Base-by-base conservation (phyloP, 2,888 invertebrate species). In the Listrodromus nycthemerus region DNA sequence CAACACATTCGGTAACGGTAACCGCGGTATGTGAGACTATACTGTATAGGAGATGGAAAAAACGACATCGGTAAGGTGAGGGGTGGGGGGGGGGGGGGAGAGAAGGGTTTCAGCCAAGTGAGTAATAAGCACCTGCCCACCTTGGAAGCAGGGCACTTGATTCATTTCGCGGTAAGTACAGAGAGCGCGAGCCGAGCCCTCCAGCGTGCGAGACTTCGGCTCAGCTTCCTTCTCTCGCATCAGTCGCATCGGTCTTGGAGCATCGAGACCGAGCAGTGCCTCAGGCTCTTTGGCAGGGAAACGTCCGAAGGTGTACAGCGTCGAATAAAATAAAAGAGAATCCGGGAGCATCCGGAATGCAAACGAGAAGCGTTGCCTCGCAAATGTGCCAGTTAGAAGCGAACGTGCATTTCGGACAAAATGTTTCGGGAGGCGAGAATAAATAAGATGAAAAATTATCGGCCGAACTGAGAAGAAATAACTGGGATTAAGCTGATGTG, bases 111-210 rank as follows among this genome's bases (percentile, higher is more conserved):
- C 73, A 66, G 10, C 77, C 89, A 88, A 90, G 92, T 89, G 88
- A 91, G 91, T 93, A 93, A 93, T 93, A 93, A 93, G 92, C 92
- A 93, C 93, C 93, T 93, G 93, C 92, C 93, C 89, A 89, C 88
- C 90, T 90, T 90, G 88, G 91, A 91, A 91, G 88, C 91, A 88
- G 89, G 87, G 91, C 86, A 91, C 91, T 92, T 93, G 93, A 93
- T 93, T 93, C 93, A 93, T 93, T 93, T 92, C 92, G 90, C 91
- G 91, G 91, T 92, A 93, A 93, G 93, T 93, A 93, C 92, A 93
- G 92, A 92, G 91, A 89, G 87, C 91, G 70, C 24, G 30, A 55
- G 78, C 78, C 74, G 83, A 61, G 45, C 79, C 83, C 79, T 70
- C 79, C 52, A 75, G 83, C 83, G 61, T 70, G 52, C 19, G 21